These are phyloP conservation scores for Philopotamus ludificatus DNA, from an alignment of 1,140 invertebrate species.

Conservation along the genomic window DNA sequence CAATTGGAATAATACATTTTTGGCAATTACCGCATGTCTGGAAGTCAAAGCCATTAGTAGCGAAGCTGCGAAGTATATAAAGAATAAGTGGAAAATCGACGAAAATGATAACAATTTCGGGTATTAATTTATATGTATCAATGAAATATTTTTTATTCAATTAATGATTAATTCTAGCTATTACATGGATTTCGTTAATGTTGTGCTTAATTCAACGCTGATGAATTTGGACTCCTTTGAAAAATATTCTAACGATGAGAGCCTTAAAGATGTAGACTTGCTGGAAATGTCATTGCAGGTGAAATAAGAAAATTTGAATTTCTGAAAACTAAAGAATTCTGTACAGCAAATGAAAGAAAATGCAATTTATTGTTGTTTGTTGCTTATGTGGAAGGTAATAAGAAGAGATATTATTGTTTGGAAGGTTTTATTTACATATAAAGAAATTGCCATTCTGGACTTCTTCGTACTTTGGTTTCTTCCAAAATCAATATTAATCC, in stretches of 20 bases:
- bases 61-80: slow-evolving; percentile 13
- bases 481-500: too few relatives aligned
- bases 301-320: too few relatives aligned
- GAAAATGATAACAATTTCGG: slow-evolving; percentile 20
- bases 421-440: too few relatives aligned
- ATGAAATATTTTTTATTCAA: too few relatives aligned
- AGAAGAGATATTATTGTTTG: too few relatives aligned
- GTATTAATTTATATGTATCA: too few relatives aligned
- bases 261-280: slow-evolving; percentile 52
- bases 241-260: slow-evolving; percentile 50
- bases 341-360: too few relatives aligned
- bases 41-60: slow-evolving; percentile 44
- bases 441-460: too few relatives aligned
- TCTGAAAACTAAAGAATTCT: too few relatives aligned
- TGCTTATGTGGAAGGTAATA: too few relatives aligned
- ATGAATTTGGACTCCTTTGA: slow-evolving; percentile 50
- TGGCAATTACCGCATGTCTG: slow-evolving; percentile 56
- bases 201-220: slow-evolving; percentile 55
- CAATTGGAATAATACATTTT: slow-evolving; percentile 59
- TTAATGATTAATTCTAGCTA: slow-evolving; percentile 44
- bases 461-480: too few relatives aligned
- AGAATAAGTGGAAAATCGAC: slow-evolving; percentile 17
- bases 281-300: slow-evolving; percentile 48
- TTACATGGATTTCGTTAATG: slow-evolving; percentile 53
- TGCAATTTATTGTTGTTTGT: too few relatives aligned